These are phyloP conservation scores for Rhagophthalmus giganteus DNA, from an alignment of 2,888 invertebrate genomes.

Conservation along the genomic window DNA sequence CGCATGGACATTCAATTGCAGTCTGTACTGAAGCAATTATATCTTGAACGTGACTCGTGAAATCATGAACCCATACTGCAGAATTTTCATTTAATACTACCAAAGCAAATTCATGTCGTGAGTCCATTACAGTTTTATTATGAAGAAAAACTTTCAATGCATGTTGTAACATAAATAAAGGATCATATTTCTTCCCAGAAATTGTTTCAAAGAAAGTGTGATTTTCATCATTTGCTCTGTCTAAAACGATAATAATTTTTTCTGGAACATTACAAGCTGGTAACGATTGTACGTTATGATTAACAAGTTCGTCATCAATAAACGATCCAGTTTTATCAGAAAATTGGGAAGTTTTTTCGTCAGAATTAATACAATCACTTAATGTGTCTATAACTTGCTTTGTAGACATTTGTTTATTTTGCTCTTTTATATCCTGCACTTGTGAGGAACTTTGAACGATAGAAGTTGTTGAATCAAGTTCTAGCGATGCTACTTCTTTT, in stretches of 20 bases:
- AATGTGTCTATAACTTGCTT: no score
- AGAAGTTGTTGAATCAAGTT: not conserved
- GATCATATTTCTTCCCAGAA: slow-evolving; percentile 60
- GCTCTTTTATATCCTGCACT: not conserved
- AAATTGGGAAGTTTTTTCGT: not conserved
- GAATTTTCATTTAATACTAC: slow-evolving; percentile 60
- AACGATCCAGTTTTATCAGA: not conserved
- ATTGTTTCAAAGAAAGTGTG: slow-evolving; percentile 60
- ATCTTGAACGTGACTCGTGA: slow-evolving; percentile 64
- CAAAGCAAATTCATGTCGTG: slow-evolving; percentile 66
- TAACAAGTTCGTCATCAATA: not conserved
- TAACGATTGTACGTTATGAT: slow-evolving; percentile 45
- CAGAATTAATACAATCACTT: no score
- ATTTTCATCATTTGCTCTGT: slow-evolving; percentile 62
- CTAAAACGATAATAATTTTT: slow-evolving; percentile 66
- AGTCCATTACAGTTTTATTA: slow-evolving; percentile 64
- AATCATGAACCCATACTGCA: slow-evolving; percentile 62
- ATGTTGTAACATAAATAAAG: slow-evolving; percentile 66
- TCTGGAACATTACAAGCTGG: slow-evolving; percentile 63
- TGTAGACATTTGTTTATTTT: no score
- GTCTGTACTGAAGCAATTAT: slow-evolving; percentile 62
- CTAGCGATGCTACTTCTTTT: no score
- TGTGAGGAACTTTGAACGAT: not conserved
- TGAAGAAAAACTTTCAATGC: slow-evolving; percentile 65
- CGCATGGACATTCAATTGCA: slow-evolving; percentile 56